These are phyloP conservation scores for Pristionchus entomophagus DNA, from an alignment of 2,888 invertebrate species.

Conservation along the genomic window DNA sequence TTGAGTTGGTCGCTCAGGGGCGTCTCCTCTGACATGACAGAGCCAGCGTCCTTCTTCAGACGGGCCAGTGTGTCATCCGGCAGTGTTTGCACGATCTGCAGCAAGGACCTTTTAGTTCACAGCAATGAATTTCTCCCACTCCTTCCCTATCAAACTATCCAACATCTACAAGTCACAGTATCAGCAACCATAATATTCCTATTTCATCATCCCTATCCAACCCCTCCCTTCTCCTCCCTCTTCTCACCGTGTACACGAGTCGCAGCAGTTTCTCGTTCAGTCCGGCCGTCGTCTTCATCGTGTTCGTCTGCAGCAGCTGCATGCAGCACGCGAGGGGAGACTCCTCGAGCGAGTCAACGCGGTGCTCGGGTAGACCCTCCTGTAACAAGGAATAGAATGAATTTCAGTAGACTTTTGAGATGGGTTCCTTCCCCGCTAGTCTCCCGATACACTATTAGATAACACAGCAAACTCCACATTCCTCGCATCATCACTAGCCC, in stretches of 20 bases:
- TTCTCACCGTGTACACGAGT: slow-evolving; percentile 49
- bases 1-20: slow-evolving; percentile 15
- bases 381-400: neutral
- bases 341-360: slow-evolving; percentile 49
- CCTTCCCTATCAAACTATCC: too few relatives aligned
- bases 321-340: slow-evolving; percentile 55
- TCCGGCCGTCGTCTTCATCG: slow-evolving; percentile 84
- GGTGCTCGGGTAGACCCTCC: slow-evolving; percentile 8
- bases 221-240: neutral
- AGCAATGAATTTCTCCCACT: too few relatives aligned
- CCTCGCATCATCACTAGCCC: neutral
- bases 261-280: slow-evolving; percentile 76
- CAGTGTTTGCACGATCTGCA: slow-evolving; percentile 80
- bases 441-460: neutral
- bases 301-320: slow-evolving; percentile 52
- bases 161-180: too few relatives aligned
- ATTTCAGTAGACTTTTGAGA: neutral
- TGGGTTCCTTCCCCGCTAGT: too few relatives aligned
- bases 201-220: neutral
- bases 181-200: too few relatives aligned
- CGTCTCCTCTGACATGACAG: slow-evolving; percentile 7
- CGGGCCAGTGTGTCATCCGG: slow-evolving; percentile 59
- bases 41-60: slow-evolving; percentile 51
- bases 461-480: neutral
- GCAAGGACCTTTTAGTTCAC: neutral